Percentiles rank a stretch among this genome's conserved stretches.
Conservation (phyloP, 2,888 invertebrate genomes). For the Hololepta plana region DNA sequence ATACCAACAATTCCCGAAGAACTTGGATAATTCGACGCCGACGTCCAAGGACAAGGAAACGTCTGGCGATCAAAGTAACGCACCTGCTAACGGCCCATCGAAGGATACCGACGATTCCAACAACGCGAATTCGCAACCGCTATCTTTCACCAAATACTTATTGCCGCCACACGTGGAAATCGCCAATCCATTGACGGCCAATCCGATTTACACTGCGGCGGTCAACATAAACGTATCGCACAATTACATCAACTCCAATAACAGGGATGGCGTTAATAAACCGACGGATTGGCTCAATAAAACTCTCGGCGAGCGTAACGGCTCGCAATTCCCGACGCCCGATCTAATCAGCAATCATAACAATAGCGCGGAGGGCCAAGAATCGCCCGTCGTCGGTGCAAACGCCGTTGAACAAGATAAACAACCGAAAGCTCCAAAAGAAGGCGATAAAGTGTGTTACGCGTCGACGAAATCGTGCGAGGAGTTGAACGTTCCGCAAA, state of each 20-base stretch:
- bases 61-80: slow-evolving; percentile 4
- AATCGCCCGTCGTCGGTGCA: no score
- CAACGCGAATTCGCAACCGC: slow-evolving; percentile 17
- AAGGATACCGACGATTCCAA: slow-evolving; percentile 11
- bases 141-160: slow-evolving; percentile 26
- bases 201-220: slow-evolving; percentile 28
- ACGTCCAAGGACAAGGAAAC: slow-evolving; percentile 9
- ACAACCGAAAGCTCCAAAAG: no score
- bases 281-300: slow-evolving; percentile 33
- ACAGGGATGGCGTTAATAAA: slow-evolving; percentile 15
- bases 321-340: slow-evolving; percentile 29
- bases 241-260: slow-evolving; percentile 25
- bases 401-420: no score
- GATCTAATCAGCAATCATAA: slow-evolving; percentile 41
- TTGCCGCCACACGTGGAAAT: slow-evolving; percentile 13
- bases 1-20: no score
- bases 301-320: slow-evolving; percentile 11
- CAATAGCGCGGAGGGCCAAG: no score
- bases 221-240: slow-evolving; percentile 43
- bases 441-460: no score
- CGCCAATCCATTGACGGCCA: slow-evolving; percentile 14
- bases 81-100: no score
- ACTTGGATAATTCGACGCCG: no score
- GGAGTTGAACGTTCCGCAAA: no score
- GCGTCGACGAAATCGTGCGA: no score